Conservation (phyloP, 2,888 invertebrate species). For the Endotricha flammealis region DNA sequence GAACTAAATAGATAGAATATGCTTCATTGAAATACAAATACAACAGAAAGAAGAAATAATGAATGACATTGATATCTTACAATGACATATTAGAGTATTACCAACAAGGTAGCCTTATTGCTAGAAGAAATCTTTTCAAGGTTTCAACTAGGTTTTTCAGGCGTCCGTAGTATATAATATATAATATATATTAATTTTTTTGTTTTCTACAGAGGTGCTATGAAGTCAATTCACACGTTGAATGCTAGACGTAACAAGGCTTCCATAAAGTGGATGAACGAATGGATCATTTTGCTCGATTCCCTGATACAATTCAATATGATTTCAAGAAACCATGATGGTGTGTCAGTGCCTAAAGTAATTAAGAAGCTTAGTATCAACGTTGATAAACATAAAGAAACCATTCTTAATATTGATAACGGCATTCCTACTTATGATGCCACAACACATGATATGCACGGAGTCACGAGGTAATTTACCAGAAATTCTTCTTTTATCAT, state of each 20-base stretch:
- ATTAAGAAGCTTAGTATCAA: constrained; percentile 28
- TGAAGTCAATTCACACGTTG: constrained; percentile 27
- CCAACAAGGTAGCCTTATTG: too few relatives aligned
- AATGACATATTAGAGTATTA: too few relatives aligned
- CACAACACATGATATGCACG: constrained; percentile 18
- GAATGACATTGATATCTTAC: too few relatives aligned
- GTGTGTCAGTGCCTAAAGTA: constrained; percentile 25
- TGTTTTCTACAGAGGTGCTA: background rate
- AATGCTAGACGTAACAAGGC: constrained; percentile 24
- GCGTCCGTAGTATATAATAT: too few relatives aligned
- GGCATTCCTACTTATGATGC: constrained; percentile 20
- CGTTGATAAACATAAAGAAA: constrained; percentile 21
- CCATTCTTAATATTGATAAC: constrained; percentile 2
- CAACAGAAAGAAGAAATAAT: too few relatives aligned
- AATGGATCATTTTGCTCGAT: constrained; percentile 35
- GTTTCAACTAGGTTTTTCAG: too few relatives aligned
- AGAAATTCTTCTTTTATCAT: too few relatives aligned
- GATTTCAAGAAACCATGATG: constrained; percentile 26
- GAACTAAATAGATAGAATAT: too few relatives aligned
- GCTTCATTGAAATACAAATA: too few relatives aligned
- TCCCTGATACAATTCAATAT: constrained; percentile 31
- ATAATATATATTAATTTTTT: background rate
- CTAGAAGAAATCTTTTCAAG: too few relatives aligned
- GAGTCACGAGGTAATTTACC: constrained; percentile 26
- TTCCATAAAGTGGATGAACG: constrained; percentile 26